phyloP scores from a whole-genome alignment of 1,140 invertebrate species.

The Psix sp. region DNA sequence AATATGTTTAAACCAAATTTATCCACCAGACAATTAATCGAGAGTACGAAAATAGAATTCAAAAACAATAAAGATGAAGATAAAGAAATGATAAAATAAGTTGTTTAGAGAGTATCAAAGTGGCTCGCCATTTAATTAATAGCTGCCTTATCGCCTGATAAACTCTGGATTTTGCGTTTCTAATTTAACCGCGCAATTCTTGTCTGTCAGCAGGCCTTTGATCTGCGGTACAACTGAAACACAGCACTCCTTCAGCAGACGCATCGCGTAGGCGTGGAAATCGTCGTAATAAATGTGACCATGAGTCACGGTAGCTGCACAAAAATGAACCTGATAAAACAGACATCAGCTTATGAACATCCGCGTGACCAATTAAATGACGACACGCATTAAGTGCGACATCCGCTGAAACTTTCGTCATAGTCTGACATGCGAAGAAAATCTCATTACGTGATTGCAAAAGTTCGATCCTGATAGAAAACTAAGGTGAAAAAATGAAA shows the following conservation, averaged over 20 bases:
- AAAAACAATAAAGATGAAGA: no score
- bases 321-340: conserved; percentile 36
- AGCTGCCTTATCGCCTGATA: conserved; percentile 3
- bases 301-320: conserved; percentile 27
- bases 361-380: conserved; percentile 39
- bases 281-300: conserved; percentile 32
- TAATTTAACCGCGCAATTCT: conserved; percentile 37
- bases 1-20: no score
- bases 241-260: conserved; percentile 17
- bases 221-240: conserved; percentile 31
- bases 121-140: conserved; percentile 3
- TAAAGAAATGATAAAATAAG: no score
- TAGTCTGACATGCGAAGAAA: conserved; percentile 18
- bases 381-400: conserved; percentile 34
- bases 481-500: conserved; percentile 15
- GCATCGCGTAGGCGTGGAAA: conserved; percentile 35
- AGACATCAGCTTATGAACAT: conserved; percentile 39
- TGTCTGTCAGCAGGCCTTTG: conserved; percentile 42
- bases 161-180: conserved; percentile 16
- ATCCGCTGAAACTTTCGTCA: conserved; percentile 11
- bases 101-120: background rate
- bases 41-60: no score
- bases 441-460: conserved; percentile 40
- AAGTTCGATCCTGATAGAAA: conserved; percentile 34
- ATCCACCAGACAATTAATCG: no score